Evolutionary conservation across 2,888 invertebrate genomes (phyloP), one percentile per base, ranked within the genome.

Genomic region (Aplocera efformata): DNA sequence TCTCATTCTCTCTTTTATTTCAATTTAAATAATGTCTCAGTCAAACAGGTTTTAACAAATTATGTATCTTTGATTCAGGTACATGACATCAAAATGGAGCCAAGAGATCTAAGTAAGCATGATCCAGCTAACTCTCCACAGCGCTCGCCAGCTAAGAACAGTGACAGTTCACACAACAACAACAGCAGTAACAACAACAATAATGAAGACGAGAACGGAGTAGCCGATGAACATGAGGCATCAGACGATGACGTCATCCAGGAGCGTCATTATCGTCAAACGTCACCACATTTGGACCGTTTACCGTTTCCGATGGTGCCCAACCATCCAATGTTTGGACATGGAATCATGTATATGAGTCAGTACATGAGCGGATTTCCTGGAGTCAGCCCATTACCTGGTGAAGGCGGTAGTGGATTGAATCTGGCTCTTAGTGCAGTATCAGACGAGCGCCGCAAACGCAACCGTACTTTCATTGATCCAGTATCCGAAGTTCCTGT

Each of bases 391-490:
- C 45, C 89, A 6, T 90, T 76, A 42, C 90, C 91, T 4, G 90
- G 90, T 3, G 90, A 88, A 53, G 89, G 91, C 13, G 89, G 90
- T 25, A 86, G 90, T 32, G 90, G 91, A 0, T 71, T 92, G 3
- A 94, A 92, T 63, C 78, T 94, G 50, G 91, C 90, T 50, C 84
- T 93, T 25, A 90, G 91, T 7, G 86, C 84, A 32, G 88, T 91
- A 9, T 93, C 91, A n/a, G 96, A 97, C 63, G 97, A 97, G 70
- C 91, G 97, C 23, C 92, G 98, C 53, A 97, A 98, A 77, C 92
- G 99, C 27, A 99, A 98, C 79, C 92, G 99, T 56, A 98, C 99
- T 26, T 99, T 99, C 86, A 99, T 99, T 67, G 99, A 99, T 85
- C 99, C 99, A 0, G 96, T 99, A 10, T 97, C 98, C 8, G 99